Evolutionary conservation across 2,113 vertebrate species (phyloP).

Genomic region (Varanus salvator): DNA sequence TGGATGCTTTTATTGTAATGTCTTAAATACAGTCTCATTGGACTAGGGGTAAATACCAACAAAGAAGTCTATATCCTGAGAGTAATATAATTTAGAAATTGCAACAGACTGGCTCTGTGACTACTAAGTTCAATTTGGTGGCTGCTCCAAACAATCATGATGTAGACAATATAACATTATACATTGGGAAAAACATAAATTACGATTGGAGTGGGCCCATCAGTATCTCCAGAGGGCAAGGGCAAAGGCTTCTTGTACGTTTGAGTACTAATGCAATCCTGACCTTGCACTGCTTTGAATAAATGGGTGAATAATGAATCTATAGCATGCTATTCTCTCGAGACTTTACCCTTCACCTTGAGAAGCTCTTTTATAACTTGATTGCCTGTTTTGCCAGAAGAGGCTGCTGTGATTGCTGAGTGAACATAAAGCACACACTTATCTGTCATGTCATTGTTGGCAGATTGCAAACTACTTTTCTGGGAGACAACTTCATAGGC

Average conservation of each 20-base stretch:
- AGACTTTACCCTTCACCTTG: conserved; percentile 42
- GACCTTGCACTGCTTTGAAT: conserved; percentile 33
- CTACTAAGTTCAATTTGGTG: background rate
- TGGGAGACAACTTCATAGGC: conserved; percentile 46
- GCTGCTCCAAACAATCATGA: conserved; percentile 23
- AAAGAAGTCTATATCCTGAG: background rate
- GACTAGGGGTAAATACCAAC: conserved; percentile 5
- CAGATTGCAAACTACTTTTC: conserved; percentile 37
- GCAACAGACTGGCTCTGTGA: background rate
- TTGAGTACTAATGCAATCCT: conserved; percentile 5
- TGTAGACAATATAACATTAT: background rate
- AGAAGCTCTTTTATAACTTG: conserved; percentile 56
- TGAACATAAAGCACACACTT: conserved; percentile 51
- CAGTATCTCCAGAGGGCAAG: background rate
- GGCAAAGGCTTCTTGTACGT: background rate
- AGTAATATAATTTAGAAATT: background rate
- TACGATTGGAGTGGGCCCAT: conserved; percentile 26
- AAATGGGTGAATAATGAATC: conserved; percentile 47
- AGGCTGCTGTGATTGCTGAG: conserved; percentile 58
- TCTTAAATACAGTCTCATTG: conserved; percentile 1
- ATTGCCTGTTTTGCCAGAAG: conserved; percentile 54
- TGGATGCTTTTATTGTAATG: background rate
- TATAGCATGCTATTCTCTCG: background rate
- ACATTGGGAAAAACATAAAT: background rate
- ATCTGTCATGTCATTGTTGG: conserved; percentile 45